phyloP scores from a whole-genome alignment of 64 coral and sea anemone genomes.

The Dendrophyllia cribrosa region DNA sequence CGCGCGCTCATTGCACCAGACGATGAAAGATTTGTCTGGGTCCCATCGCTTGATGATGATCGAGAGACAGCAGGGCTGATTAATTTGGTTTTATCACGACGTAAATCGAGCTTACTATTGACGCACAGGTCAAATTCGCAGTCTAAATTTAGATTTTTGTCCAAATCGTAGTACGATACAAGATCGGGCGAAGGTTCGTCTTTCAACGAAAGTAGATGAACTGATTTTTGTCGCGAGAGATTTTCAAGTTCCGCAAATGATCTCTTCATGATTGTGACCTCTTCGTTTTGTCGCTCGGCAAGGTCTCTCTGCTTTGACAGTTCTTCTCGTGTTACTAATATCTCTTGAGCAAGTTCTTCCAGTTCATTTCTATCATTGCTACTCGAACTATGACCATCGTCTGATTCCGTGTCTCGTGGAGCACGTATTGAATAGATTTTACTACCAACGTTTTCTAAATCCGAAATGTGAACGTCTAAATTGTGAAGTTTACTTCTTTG shows the following conservation, averaged over 20 bases:
- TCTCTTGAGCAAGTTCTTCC: constrained; percentile 52
- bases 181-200: constrained; percentile 8
- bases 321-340: constrained; percentile 46
- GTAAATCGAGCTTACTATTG: background rate
- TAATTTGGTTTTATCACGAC: background rate
- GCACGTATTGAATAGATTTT: constrained; percentile 65
- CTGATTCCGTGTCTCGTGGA: constrained; percentile 23
- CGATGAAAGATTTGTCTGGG: background rate
- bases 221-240: constrained; percentile 18
- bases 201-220: constrained; percentile 1
- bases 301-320: constrained; percentile 60
- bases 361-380: background rate
- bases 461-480: constrained; percentile 58
- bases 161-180: constrained; percentile 60
- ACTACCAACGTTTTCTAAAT: constrained; percentile 74
- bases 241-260: constrained; percentile 59
- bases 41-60: constrained; percentile 2
- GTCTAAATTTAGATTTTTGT: constrained; percentile 60
- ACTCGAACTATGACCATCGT: constrained; percentile 7
- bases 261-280: constrained; percentile 27
- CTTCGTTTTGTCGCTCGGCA: constrained; percentile 45
- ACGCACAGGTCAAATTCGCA: constrained; percentile 1
- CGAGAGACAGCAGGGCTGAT: background rate
- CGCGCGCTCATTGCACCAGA: background rate
- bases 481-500: constrained; percentile 56